Base-by-base conservation (phyloP, 2,888 invertebrate genomes). In the Trilocha varians region DNA sequence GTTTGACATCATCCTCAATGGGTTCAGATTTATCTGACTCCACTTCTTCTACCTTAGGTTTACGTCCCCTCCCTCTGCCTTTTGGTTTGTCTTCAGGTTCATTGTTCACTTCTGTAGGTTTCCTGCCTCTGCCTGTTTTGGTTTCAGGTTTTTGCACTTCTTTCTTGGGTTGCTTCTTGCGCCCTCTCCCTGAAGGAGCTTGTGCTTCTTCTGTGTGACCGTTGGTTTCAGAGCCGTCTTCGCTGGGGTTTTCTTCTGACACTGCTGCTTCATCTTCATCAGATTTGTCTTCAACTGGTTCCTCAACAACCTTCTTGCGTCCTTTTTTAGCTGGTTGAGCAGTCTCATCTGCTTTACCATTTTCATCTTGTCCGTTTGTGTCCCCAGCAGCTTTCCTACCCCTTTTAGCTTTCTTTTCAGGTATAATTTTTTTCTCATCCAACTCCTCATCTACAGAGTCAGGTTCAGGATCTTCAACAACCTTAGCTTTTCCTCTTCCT, bases 401-500 rank as follows among this genome's bases (percentile, higher is more conserved):
- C 2, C 78, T 62, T 47, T 80, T 77, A 15, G 50, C 39, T 46
- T 71, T 74, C 52, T 70, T 70, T 18, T 70, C 70, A 43, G 47
- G 46, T 14, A 58, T 52, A 17, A 54, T 48, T 8, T 47, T 53
- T 33, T 45, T 46, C 34, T 56, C 57, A 32, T 48, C 50, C 37
- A 53, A 57, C 37, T 65, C 50, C 37, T 52, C 45, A 11, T 54
- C 62, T 25, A 25, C 25, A 34, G 55, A 38, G 38, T 70, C 70
- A 39, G 50, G 54, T 43, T 59, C 57, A 44, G 48, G 46, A 14
- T 67, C 70, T 50, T 60, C 56, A 36, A 62, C 54, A 43, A 48
- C 57, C 61, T 84, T 85, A 17, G 65, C 67, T 63, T 78, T 83
- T 1, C 78, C 77, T 55, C 74, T 65, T 15, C 74, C 75, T 52